Percentiles rank a stretch among this genome's conserved stretches.
Conservation (phyloP, 2,888 invertebrate genomes). For the Limulus polyphemus region DNA sequence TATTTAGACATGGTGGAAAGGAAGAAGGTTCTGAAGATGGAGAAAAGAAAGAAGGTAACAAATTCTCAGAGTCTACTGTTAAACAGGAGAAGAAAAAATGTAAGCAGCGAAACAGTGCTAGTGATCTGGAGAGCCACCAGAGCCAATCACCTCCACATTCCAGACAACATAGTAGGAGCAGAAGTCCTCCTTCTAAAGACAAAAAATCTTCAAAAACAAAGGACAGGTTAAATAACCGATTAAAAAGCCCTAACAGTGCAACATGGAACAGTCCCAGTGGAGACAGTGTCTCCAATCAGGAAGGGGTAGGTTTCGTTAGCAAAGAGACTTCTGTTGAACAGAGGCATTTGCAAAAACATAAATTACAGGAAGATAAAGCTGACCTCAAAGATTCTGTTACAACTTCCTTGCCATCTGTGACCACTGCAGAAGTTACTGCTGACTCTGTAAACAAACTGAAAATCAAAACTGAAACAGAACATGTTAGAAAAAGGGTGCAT, state of each 20-base stretch:
- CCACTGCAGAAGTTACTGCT: neutral
- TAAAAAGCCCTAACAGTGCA: constrained; percentile 17
- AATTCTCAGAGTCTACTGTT: constrained; percentile 15
- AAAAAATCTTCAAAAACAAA: constrained; percentile 19
- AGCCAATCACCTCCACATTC: constrained; percentile 30
- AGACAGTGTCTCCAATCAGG: constrained; percentile 19
- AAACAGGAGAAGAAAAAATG: constrained; percentile 11
- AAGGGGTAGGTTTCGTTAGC: neutral
- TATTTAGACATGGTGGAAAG: constrained; percentile 13
- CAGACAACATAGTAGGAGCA: constrained; percentile 27
- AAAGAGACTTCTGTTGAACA: constrained; percentile 9
- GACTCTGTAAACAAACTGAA: neutral
- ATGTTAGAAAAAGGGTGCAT: neutral
- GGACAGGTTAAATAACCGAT: constrained; percentile 14
- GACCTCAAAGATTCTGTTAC: constrained; percentile 3
- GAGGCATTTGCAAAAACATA: constrained; percentile 11
- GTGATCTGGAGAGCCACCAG: constrained; percentile 31
- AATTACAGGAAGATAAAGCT: constrained; percentile 12
- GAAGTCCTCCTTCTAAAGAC: constrained; percentile 16
- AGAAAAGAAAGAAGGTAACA: constrained; percentile 12
- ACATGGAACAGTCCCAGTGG: constrained; percentile 16
- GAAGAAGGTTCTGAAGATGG: constrained; percentile 14
- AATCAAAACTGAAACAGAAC: neutral
- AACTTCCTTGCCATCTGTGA: neutral
- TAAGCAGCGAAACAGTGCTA: constrained; percentile 24